Percentiles rank a stretch among this genome's conserved stretches.
Conservation (phyloP, 2,113 vertebrate species). For the Oryzias celebensis region DNA sequence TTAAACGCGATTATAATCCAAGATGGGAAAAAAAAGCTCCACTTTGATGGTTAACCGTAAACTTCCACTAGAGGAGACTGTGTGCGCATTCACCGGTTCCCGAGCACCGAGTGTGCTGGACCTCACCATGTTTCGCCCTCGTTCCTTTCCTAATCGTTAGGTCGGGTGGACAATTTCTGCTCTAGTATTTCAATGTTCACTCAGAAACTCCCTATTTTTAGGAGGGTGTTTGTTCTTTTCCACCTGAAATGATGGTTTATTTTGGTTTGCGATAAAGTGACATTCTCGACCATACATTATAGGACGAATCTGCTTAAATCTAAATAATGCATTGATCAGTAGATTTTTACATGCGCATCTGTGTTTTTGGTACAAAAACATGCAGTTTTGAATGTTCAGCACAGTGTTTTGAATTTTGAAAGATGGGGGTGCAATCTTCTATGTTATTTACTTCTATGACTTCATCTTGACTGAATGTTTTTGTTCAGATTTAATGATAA, state of each 20-base stretch:
- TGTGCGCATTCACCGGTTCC: constrained; percentile 15
- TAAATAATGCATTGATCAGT: not conserved
- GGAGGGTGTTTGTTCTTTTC: not conserved
- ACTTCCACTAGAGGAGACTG: constrained; percentile 23
- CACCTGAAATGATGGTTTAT: not conserved
- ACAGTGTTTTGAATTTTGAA: no score
- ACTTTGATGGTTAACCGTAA: constrained; percentile 1
- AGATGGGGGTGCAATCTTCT: not conserved
- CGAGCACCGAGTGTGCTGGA: constrained; percentile 15
- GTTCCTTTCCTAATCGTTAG: no score
- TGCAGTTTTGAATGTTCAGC: no score
- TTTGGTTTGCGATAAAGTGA: constrained; percentile 23
- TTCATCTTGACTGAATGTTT: not conserved
- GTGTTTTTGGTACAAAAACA: constrained; percentile 8
- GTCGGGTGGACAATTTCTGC: not conserved
- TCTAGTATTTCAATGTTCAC: constrained; percentile 12
- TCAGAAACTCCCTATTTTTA: no score
- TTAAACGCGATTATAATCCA: accelerated
- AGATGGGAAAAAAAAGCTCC: not conserved
- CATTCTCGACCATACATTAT: constrained; percentile 2
- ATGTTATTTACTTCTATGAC: not conserved
- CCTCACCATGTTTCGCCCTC: not conserved
- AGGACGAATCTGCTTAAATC: no score
- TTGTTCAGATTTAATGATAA: not conserved
- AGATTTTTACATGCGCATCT: constrained; percentile 35